Conservation (phyloP, 2,888 invertebrate species). For the Nasonovia ribisnigri region DNA sequence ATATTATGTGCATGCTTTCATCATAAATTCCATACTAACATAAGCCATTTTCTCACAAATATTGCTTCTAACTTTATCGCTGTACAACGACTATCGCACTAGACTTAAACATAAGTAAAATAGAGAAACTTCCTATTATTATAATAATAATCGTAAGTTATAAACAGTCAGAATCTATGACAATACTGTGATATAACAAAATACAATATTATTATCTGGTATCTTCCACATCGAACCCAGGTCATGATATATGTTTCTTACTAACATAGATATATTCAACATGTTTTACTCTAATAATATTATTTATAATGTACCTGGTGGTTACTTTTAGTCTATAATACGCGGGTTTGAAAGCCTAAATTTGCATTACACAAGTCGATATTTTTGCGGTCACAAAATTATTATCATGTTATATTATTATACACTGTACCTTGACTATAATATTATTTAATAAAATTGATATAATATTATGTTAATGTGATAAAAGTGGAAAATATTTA, state of each 20-base stretch:
- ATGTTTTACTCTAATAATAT: neutral
- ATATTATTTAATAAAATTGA: neutral
- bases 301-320: neutral
- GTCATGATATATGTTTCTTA: neutral
- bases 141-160: neutral
- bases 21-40: constrained; percentile 9
- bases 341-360: accelerated
- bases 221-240: neutral
- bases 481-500: neutral
- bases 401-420: neutral
- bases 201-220: neutral
- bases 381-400: neutral
- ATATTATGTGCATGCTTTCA: neutral
- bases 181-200: neutral
- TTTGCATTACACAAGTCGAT: neutral
- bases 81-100: neutral
- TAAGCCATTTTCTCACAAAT: neutral
- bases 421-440: neutral
- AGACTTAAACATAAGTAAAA: neutral
- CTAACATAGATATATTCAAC: neutral
- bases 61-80: neutral
- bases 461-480: neutral
- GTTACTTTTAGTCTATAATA: neutral
- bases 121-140: neutral
- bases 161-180: neutral